phyloP scores from a whole-genome alignment of 2,888 invertebrate genomes.

The Hydrotaea cyrtoneurina region DNA sequence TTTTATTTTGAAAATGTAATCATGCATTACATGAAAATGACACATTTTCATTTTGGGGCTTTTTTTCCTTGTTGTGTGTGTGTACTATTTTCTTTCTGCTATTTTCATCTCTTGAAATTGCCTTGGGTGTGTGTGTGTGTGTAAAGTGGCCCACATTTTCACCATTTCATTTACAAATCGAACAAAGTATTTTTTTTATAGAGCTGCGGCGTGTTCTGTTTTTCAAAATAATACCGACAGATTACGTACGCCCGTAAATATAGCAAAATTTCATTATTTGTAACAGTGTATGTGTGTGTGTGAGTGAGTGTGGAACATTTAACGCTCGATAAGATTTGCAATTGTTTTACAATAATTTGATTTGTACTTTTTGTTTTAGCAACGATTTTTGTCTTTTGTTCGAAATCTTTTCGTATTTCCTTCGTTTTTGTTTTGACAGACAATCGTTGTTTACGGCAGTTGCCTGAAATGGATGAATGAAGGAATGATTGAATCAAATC shows the following conservation, averaged over 20 bases:
- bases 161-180: neutral
- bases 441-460: slow-evolving; percentile 38
- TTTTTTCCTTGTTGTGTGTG: neutral
- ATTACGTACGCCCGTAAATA: neutral
- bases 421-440: slow-evolving; percentile 43
- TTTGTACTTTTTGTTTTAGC: slow-evolving; percentile 47
- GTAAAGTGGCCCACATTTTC: slow-evolving; percentile 7
- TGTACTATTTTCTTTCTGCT: neutral
- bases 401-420: too few relatives aligned
- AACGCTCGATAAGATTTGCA: slow-evolving; percentile 64
- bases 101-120: neutral
- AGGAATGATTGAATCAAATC: slow-evolving; percentile 29
- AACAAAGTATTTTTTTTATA: slow-evolving; percentile 4
- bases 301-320: slow-evolving; percentile 50
- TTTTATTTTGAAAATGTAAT: slow-evolving; percentile 33
- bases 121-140: neutral
- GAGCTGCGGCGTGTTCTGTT: neutral
- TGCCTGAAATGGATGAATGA: slow-evolving; percentile 20
- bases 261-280: too few relatives aligned
- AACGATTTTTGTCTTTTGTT: too few relatives aligned
- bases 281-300: too few relatives aligned
- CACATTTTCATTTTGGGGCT: slow-evolving; percentile 4
- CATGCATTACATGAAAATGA: slow-evolving; percentile 52
- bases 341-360: slow-evolving; percentile 67
- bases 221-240: neutral